Base-by-base conservation (phyloP, 2,888 invertebrate species). In the Toxonevra muliebris region DNA sequence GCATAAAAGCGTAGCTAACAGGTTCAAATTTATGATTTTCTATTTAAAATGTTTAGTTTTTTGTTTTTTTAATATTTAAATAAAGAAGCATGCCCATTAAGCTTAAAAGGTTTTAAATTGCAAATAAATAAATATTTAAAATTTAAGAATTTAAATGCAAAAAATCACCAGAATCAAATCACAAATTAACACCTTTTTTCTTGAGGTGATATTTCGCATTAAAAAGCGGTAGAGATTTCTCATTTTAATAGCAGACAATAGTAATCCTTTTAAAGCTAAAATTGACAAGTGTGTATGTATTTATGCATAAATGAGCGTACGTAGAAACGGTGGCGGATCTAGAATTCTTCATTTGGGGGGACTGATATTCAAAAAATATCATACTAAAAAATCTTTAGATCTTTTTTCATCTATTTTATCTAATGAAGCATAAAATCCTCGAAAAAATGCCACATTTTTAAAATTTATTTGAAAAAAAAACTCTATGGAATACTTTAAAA, bases 1-100 rank as follows among this genome's bases (percentile, higher is more conserved):
- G 61, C 61, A 45, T 20, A 13, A 61, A 41, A 61, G 61, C 61
- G 61, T 61, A 42, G n/a, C 61, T 42, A 61, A 61, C 61, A 61
- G 52, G 61, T 61, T 61, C 61, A 53, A 53, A 53, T 41, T 17
- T 30, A 40, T 4, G 30, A 45, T 15, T n/a, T 48, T n/a, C n/a
- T 48, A 15, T 8, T 48, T 48, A n/a, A 48, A 48, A 15, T 48
- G 50, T 13, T 20, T 11, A 30, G 7, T 30, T 30, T 30, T 30
- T 30, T 30, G 30, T 2, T 7, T 30, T 30, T 30, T 30, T 30
- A 30, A 30, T 30, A 30, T 30, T 30, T 2, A 30, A 30, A 30
- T 40, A 60, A 61, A 41, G 43, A 61, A 42, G 53, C 41, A 12
- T 40, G 15, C 10, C 7, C 42, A 61, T 61, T 53, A 52, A 61